Base-by-base conservation (phyloP, 2,888 invertebrate species). In the Strigamia crassipes region DNA sequence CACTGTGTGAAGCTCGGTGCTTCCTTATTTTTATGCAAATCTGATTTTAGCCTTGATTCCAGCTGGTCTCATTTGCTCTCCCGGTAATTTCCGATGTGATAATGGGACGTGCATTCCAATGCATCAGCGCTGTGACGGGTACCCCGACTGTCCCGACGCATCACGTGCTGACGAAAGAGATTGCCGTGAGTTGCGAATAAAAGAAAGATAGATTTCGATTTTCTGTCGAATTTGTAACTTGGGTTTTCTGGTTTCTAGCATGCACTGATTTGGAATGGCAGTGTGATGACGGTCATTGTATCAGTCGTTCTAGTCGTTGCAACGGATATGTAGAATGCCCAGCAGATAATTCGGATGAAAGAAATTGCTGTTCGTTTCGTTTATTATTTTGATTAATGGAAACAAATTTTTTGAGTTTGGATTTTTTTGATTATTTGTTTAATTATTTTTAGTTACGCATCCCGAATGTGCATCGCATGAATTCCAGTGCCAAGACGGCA, bases 21-120 rank as follows among this genome's bases (percentile, higher is more conserved):
- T 21, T n/a, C 56, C 56, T 18, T 56, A 9, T 1, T 56, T 56
- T 21, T 56, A 86, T 87, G 83, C 86, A 86, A 84, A 80, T 81
- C 21, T 84, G 56, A 56, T 56, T 18, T n/a, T 31, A 73, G 31
- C 23, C 23, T 73, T 73, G 31, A 73, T 78, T 42, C 23, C 51
- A 80, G 80, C 80, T 80, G 23, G 23, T 51, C n/a, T 51, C 46
- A 27, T 80, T 51, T 80, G 80, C 27, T 46, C 80, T 0, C 27
- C 12, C 6, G 80, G 80, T 18, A n/a, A 51, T 21, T 89, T 88
- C 84, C 83, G 85, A 23, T 89, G 89, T 85, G 85, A 85, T n/a
- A 86, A 87, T 84, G 88, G 88, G 34, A 85, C 86, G 79, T 89
- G 89, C 85, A 86, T 89, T 23, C 85, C 86, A 61, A 83, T 84